phyloP scores from a whole-genome alignment of 2,797 vertebrate genomes.

The Eidolon dupreanum region DNA sequence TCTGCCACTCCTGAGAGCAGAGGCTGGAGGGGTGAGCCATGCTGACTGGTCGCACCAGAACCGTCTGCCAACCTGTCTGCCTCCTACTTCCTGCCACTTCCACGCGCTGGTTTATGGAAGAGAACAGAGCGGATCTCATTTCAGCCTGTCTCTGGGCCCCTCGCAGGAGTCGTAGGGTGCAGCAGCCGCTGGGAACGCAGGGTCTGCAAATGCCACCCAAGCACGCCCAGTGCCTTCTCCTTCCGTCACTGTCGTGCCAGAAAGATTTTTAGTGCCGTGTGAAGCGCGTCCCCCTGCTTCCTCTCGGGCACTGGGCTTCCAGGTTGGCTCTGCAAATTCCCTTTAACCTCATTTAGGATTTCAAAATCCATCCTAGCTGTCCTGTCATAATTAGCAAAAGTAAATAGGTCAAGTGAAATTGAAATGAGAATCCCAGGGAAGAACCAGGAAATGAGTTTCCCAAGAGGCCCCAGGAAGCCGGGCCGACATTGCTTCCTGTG shows the following conservation, averaged over 20 bases:
- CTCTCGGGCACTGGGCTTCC: neutral
- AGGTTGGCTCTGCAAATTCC: neutral
- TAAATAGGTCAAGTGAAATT: neutral
- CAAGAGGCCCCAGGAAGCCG: neutral
- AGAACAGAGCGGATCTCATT: neutral
- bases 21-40: accelerated
- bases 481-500: constrained; percentile 60
- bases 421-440: neutral
- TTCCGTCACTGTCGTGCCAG: neutral
- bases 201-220: neutral
- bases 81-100: accelerated
- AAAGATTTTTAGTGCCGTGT: neutral
- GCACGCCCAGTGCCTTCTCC: neutral
- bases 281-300: too few species aligned
- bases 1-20: neutral
- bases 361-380: neutral
- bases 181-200: neutral
- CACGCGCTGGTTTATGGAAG: neutral
- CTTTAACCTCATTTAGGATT: neutral
- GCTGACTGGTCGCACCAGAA: too few species aligned
- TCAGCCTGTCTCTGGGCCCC: neutral
- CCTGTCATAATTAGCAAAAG: neutral
- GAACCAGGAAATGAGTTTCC: constrained; percentile 72
- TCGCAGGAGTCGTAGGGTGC: neutral
- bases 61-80: neutral